Conservation (phyloP, 2,888 invertebrate species). For the Eupithecia abbreviata region DNA sequence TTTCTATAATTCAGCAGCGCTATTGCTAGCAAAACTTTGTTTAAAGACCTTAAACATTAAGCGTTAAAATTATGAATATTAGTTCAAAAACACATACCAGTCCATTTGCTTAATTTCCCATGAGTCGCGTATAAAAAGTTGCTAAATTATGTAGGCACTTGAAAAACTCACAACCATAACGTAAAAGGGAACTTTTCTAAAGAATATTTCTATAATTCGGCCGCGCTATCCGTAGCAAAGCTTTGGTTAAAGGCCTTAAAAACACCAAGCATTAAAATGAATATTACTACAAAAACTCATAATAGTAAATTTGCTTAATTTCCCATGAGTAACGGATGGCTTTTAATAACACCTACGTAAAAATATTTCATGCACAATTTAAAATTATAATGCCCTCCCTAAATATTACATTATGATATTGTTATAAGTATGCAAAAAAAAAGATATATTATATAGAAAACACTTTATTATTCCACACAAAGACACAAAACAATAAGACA, state of each 20-base stretch:
- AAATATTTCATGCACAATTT: constrained; percentile 10
- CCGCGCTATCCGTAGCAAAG: background rate
- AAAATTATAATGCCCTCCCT: background rate
- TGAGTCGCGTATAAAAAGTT: background rate
- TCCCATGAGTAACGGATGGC: constrained; percentile 86
- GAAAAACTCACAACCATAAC: background rate
- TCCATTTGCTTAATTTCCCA: too few species aligned
- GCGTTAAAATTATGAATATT: background rate
- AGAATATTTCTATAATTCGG: background rate
- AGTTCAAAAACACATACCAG: background rate
- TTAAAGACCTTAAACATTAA: background rate
- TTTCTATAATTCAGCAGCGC: background rate
- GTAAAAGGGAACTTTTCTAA: background rate
- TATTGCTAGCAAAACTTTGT: background rate
- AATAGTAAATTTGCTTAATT: constrained; percentile 47
- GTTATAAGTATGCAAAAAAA: background rate
- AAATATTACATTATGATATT: background rate
- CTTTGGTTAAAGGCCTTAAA: background rate
- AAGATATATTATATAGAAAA: too few species aligned
- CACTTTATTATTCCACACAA: too few species aligned
- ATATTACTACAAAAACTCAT: background rate
- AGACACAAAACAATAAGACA: too few species aligned
- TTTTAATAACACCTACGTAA: background rate
- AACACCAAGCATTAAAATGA: background rate
- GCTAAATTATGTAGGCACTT: background rate